phyloP scores from a whole-genome alignment of 1,140 invertebrate species.

The Linepithema humile region DNA sequence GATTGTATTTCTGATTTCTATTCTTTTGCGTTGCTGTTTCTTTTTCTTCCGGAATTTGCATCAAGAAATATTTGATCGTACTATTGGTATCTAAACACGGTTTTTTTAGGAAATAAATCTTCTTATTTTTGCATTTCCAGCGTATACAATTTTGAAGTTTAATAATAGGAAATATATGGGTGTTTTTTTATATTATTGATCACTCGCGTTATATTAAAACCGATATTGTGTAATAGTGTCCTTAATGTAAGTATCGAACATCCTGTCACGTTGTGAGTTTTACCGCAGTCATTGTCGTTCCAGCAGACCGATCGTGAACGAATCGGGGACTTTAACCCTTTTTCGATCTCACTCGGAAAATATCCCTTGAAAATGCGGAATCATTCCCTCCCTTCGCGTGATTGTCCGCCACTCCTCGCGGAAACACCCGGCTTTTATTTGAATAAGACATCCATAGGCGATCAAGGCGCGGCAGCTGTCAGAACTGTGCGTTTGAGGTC shows the following conservation, averaged over 20 bases:
- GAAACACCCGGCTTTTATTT: slow-evolving; percentile 69
- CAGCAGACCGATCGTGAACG: slow-evolving; percentile 12
- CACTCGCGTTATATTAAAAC: neutral
- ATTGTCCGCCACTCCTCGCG: slow-evolving; percentile 15
- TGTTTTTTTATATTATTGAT: too few species aligned
- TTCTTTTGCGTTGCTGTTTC: neutral
- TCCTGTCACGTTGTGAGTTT: neutral
- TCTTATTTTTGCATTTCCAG: too few species aligned
- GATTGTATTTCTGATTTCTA: neutral
- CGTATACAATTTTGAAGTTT: too few species aligned
- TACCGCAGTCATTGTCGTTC: neutral
- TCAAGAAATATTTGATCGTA: neutral
- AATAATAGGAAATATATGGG: too few species aligned
- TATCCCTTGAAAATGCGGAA: slow-evolving; percentile 60
- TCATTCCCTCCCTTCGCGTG: slow-evolving; percentile 55
- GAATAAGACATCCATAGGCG: slow-evolving; percentile 75
- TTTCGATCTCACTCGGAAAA: slow-evolving; percentile 58
- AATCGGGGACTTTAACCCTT: slow-evolving; percentile 67
- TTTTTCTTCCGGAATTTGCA: neutral
- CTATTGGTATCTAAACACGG: too few species aligned
- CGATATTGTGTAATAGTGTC: neutral
- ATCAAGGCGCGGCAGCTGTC: slow-evolving; percentile 66
- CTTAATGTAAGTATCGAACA: neutral
- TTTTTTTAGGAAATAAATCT: too few species aligned
- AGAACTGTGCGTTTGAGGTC: neutral